phyloP scores from a whole-genome alignment of 2,888 invertebrate species.

The Odontocerum albicorne region DNA sequence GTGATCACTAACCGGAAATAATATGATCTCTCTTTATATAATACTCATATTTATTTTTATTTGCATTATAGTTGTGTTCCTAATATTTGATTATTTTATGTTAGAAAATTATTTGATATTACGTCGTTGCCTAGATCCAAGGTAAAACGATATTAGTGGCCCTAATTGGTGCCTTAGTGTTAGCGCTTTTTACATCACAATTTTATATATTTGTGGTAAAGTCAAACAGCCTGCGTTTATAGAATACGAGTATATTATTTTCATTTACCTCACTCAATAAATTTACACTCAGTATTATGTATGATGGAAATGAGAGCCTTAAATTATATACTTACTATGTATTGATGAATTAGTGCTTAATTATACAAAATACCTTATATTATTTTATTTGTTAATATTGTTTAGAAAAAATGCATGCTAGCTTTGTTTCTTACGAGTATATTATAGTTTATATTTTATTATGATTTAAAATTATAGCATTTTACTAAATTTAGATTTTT shows the following conservation, averaged over 20 bases:
- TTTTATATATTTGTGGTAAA: slow-evolving; percentile 6
- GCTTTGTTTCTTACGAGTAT: slow-evolving; percentile 15
- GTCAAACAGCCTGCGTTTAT: not conserved
- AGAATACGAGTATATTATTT: not conserved
- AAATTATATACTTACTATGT: no score
- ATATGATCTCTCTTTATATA: slow-evolving; percentile 15
- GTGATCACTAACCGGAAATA: no score
- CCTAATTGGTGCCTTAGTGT: slow-evolving; percentile 17
- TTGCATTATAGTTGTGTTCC: slow-evolving; percentile 13
- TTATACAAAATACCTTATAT: not conserved
- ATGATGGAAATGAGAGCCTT: not conserved
- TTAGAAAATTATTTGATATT: not conserved
- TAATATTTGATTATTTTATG: not conserved
- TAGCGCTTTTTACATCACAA: slow-evolving; percentile 18
- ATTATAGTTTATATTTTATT: slow-evolving; percentile 4
- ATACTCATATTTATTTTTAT: slow-evolving; percentile 20
- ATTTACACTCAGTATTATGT: slow-evolving; percentile 19
- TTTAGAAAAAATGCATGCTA: slow-evolving; percentile 1
- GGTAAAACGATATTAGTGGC: slow-evolving; percentile 14
- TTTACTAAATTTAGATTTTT: not conserved
- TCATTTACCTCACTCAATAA: not conserved
- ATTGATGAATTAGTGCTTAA: no score
- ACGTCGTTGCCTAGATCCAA: not conserved
- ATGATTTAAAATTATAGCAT: slow-evolving; percentile 11
- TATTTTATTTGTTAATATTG: not conserved